Conservation (phyloP, 1,140 invertebrate genomes). For the Drosophila elegans region DNA sequence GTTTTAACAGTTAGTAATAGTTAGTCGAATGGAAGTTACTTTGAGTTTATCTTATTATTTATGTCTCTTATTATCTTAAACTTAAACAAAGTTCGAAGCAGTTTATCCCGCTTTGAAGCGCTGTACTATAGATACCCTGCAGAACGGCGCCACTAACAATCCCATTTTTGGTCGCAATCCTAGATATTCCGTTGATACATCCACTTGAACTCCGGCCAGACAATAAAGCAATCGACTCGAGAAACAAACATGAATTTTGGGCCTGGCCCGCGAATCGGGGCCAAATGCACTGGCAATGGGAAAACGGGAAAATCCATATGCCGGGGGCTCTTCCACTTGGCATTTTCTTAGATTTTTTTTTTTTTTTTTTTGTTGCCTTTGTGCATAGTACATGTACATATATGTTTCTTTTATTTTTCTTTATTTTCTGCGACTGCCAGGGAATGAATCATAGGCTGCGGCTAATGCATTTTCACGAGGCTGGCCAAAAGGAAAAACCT, state of each 20-base stretch:
- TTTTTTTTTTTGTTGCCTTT: neutral
- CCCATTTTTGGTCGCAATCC: constrained; percentile 7
- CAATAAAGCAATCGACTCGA: constrained; percentile 64
- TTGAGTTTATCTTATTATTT: too few relatives aligned
- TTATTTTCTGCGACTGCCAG: constrained; percentile 11
- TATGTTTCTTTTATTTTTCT: neutral
- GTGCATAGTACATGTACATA: neutral
- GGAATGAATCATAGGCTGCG: constrained; percentile 55
- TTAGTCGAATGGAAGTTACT: too few relatives aligned
- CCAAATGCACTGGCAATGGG: constrained; percentile 46
- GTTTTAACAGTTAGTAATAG: too few relatives aligned
- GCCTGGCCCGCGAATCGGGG: constrained; percentile 50
- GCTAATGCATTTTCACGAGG: constrained; percentile 73
- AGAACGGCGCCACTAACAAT: neutral
- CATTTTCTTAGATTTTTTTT: constrained; percentile 11
- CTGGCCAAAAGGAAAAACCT: constrained; percentile 67
- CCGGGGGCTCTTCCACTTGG: constrained; percentile 34
- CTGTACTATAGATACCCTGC: neutral
- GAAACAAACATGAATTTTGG: constrained; percentile 66
- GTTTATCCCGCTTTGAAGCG: too few relatives aligned
- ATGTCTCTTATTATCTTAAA: too few relatives aligned
- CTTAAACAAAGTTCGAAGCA: too few relatives aligned
- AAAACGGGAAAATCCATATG: constrained; percentile 40
- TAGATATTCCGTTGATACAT: constrained; percentile 18
- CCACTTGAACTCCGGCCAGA: constrained; percentile 45